These are phyloP conservation scores for human (Homo sapiens) DNA, from an alignment of 2,113 vertebrate genomes.

Conservation along the genomic window GRCh38 chr6:35408001-35408500, in stretches of 20 bases:
- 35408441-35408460: background rate
- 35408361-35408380: background rate
- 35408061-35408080: fast-evolving
- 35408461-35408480: background rate
- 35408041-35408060: background rate
- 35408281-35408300: background rate
- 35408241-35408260: background rate
- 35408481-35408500: background rate
- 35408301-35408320: background rate
- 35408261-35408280: background rate
- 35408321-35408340: background rate
- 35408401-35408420: background rate
- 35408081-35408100: background rate
- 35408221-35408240: background rate
- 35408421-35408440: too few relatives aligned
- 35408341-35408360: background rate
- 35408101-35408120: background rate
- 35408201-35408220: background rate
- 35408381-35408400: background rate
- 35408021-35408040: background rate
- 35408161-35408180: background rate
- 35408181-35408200: background rate
- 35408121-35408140: background rate
- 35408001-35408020: background rate
- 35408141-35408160: background rate